Evolutionary conservation across 1,140 invertebrate species (phyloP).

Genomic region (Geopemphigus sp.): DNA sequence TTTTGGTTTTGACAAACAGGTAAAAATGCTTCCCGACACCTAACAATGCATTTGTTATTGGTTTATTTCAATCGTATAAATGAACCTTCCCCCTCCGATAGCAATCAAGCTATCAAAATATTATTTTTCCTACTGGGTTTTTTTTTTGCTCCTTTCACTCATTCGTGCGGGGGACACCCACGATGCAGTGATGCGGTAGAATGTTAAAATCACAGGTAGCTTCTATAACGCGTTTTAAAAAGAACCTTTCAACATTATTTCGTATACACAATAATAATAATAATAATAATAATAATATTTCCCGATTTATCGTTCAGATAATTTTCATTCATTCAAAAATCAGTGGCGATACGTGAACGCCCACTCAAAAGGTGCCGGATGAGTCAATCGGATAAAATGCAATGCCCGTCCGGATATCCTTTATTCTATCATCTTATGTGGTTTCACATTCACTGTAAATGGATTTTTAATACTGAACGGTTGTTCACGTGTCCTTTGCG

Average conservation of each 20-base stretch:
- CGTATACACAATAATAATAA: conserved; percentile 33
- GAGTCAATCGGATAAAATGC: conserved; percentile 42
- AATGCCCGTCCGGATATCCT: conserved; percentile 39
- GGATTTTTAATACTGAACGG: background rate
- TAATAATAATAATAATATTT: conserved; percentile 1
- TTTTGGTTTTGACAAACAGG: conserved; percentile 48
- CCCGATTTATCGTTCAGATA: conserved; percentile 26
- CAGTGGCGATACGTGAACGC: conserved; percentile 33
- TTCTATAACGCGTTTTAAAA: conserved; percentile 34
- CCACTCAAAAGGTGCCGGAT: conserved; percentile 33
- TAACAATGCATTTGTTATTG: conserved; percentile 45
- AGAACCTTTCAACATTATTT: conserved; percentile 35
- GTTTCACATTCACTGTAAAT: conserved; percentile 9
- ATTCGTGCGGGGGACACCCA: conserved; percentile 32
- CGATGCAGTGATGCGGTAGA: conserved; percentile 42
- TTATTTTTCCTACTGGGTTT: conserved; percentile 45
- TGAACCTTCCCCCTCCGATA: conserved; percentile 40
- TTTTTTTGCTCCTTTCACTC: conserved; percentile 20
- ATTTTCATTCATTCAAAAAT: conserved; percentile 31
- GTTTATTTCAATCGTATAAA: conserved; percentile 42
- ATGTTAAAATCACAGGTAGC: conserved; percentile 41
- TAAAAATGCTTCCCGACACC: conserved; percentile 30
- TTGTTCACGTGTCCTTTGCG: conserved; percentile 13
- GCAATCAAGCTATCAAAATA: conserved; percentile 49
- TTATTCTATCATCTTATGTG: conserved; percentile 13